These are phyloP conservation scores for Notodonta dromedarius DNA, from an alignment of 2,888 invertebrate genomes.

Conservation along the genomic window DNA sequence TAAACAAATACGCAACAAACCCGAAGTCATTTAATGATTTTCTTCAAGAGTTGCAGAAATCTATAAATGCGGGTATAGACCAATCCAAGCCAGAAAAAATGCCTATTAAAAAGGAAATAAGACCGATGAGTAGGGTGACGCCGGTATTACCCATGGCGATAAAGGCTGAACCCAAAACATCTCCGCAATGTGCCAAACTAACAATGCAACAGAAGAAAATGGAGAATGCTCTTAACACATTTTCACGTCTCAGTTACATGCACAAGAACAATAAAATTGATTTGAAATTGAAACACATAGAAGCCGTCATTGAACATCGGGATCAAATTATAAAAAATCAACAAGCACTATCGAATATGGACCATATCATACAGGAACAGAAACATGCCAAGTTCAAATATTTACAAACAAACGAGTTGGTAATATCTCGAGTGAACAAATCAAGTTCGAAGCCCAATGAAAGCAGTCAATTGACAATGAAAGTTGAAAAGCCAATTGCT, in stretches of 20 bases:
- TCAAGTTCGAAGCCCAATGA: slow-evolving; percentile 10
- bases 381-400: slow-evolving; percentile 17
- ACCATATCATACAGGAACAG: slow-evolving; percentile 28
- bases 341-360: slow-evolving; percentile 17
- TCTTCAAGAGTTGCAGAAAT: slow-evolving; percentile 59
- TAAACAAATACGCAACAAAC: slow-evolving; percentile 16
- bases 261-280: slow-evolving; percentile 70
- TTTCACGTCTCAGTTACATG: slow-evolving; percentile 73
- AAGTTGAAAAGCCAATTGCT: slow-evolving; percentile 15
- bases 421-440: slow-evolving; percentile 9
- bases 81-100: slow-evolving; percentile 1
- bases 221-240: slow-evolving; percentile 69
- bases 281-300: slow-evolving; percentile 45
- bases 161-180: slow-evolving; percentile 38
- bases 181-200: slow-evolving; percentile 60
- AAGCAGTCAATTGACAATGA: slow-evolving; percentile 15
- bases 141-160: slow-evolving; percentile 37
- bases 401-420: slow-evolving; percentile 9
- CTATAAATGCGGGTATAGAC: slow-evolving; percentile 54
- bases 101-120: slow-evolving; percentile 38
- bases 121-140: slow-evolving; percentile 36
- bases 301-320: slow-evolving; percentile 33
- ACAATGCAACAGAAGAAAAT: slow-evolving; percentile 52
- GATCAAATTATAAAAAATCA: slow-evolving; percentile 16
- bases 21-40: slow-evolving; percentile 53